These are phyloP conservation scores for Margarornis squamiger DNA, from an alignment of 2,797 vertebrate species.

Conservation along the genomic window DNA sequence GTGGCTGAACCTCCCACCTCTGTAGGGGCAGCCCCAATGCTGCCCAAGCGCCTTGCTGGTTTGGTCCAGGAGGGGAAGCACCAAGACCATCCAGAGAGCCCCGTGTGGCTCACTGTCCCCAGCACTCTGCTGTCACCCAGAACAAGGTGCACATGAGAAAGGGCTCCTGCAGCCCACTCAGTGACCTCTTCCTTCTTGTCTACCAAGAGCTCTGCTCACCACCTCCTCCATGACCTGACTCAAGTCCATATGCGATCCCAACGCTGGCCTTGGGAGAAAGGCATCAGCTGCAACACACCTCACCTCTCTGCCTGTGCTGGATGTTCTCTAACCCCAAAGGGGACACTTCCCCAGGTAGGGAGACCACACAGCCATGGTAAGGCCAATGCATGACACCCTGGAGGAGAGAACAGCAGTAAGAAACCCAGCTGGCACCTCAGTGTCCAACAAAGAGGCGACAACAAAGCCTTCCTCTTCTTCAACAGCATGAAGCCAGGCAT, in stretches of 20 bases:
- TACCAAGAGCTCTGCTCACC: not conserved
- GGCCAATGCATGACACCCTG: accelerated
- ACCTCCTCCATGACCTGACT: not conserved
- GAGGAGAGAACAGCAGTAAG: not conserved
- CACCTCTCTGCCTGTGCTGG: not conserved
- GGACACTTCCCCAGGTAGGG: not conserved
- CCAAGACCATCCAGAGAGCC: not conserved
- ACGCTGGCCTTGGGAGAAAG: not conserved
- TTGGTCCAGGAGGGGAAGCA: not conserved
- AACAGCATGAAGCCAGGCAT: not conserved
- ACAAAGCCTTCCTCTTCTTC: not conserved
- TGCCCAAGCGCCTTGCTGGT: not conserved
- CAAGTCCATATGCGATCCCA: accelerated
- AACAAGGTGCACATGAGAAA: not conserved
- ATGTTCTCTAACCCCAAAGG: not conserved
- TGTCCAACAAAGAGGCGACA: not conserved
- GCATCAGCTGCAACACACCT: not conserved
- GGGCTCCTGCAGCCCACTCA: not conserved
- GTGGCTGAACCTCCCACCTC: not conserved
- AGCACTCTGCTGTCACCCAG: not conserved
- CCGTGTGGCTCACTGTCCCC: not conserved
- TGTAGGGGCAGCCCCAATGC: not conserved
- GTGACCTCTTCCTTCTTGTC: not conserved
- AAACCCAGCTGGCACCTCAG: not conserved
- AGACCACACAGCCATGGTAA: not conserved